phyloP scores from a whole-genome alignment of 2,888 invertebrate genomes.

The Thalpophila matura region DNA sequence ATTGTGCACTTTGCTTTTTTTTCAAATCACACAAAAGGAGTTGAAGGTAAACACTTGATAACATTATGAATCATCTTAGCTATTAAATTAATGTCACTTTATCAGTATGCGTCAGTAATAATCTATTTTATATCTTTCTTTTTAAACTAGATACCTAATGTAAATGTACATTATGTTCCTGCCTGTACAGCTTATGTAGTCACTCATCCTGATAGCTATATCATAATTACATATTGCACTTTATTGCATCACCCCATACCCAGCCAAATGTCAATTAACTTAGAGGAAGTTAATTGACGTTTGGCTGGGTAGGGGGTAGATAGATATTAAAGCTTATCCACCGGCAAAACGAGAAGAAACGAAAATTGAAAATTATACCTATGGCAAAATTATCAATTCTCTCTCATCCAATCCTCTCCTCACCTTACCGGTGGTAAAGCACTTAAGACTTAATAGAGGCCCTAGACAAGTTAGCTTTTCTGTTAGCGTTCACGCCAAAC shows the following conservation, averaged over 20 bases:
- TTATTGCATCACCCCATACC: background rate
- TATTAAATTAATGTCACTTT: constrained; percentile 46
- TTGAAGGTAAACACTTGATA: constrained; percentile 81
- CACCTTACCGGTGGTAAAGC: too few species aligned
- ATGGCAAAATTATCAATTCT: too few species aligned
- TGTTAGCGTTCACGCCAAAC: too few species aligned
- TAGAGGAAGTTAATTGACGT: too few species aligned
- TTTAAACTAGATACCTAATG: background rate
- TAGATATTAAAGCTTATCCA: too few species aligned
- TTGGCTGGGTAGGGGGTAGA: too few species aligned
- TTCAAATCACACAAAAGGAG: constrained; percentile 83
- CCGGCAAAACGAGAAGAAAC: too few species aligned
- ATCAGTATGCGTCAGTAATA: constrained; percentile 41
- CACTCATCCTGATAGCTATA: constrained; percentile 9
- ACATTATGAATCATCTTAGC: constrained; percentile 47
- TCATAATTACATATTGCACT: constrained; percentile 7
- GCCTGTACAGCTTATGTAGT: background rate
- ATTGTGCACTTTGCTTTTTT: constrained; percentile 83
- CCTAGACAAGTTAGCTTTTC: too few species aligned
- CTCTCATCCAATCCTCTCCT: too few species aligned
- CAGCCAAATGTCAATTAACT: too few species aligned
- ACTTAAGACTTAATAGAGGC: too few species aligned
- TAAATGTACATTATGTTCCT: background rate
- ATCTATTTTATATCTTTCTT: constrained; percentile 4
- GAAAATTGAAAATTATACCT: too few species aligned